Percentiles rank a stretch among this genome's conserved stretches.
phyloP scores from a whole-genome alignment of 2,888 invertebrate species.

The Drosophila leonis region DNA sequence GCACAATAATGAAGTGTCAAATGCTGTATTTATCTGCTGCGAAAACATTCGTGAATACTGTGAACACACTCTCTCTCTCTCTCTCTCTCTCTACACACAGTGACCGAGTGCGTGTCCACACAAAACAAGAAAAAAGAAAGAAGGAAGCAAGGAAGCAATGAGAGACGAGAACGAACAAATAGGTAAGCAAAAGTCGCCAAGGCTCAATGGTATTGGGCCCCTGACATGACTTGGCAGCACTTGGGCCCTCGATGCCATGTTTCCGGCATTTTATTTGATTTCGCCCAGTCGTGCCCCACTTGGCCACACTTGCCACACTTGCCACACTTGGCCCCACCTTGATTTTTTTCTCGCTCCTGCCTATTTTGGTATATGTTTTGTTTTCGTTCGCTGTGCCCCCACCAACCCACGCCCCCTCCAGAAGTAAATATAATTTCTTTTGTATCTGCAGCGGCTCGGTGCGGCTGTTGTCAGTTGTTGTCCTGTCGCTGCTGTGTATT shows the following conservation, averaged over 20 bases:
- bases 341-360: constrained; percentile 5
- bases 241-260: constrained; percentile 62
- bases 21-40: constrained; percentile 81
- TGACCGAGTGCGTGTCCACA: constrained; percentile 24
- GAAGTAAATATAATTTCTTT: constrained; percentile 73
- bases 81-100: constrained; percentile 4
- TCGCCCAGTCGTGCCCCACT: constrained; percentile 28
- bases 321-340: no score
- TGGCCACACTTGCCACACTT: constrained; percentile 17
- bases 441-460: constrained; percentile 56
- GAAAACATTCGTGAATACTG: constrained; percentile 67
- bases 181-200: constrained; percentile 62
- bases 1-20: constrained; percentile 84
- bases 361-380: constrained; percentile 63
- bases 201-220: constrained; percentile 43
- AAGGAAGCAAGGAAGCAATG: no score
- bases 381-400: constrained; percentile 47
- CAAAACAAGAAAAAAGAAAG: background rate
- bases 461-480: constrained; percentile 52
- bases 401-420: constrained; percentile 20
- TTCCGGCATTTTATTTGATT: constrained; percentile 78
- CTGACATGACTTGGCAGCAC: constrained; percentile 47
- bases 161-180: constrained; percentile 13
- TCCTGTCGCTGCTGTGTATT: constrained; percentile 48
- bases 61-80: constrained; percentile 6